These are phyloP conservation scores for Paedocypris sp. DNA, from an alignment of 2,113 vertebrate species.

Conservation along the genomic window DNA sequence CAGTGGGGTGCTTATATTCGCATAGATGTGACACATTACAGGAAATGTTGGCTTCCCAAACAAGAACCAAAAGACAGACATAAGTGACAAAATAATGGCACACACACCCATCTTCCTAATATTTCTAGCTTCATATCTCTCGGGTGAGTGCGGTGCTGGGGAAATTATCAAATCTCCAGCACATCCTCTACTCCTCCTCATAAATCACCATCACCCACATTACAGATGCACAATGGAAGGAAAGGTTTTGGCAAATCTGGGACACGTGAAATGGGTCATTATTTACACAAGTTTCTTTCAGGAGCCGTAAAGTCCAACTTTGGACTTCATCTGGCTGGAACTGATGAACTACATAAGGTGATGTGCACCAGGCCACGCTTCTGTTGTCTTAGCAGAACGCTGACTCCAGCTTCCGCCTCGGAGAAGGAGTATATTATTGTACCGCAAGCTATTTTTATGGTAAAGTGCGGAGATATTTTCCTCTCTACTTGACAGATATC, in stretches of 20 bases:
- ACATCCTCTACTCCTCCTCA: slow-evolving; percentile 33
- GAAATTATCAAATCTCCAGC: slow-evolving; percentile 39
- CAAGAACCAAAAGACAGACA: slow-evolving; percentile 17
- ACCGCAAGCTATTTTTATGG: neutral
- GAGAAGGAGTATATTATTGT: neutral
- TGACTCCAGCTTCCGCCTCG: neutral
- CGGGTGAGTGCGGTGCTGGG: slow-evolving; percentile 30
- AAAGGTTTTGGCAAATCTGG: slow-evolving; percentile 37
- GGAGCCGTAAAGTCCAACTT: slow-evolving; percentile 37
- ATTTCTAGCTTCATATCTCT: slow-evolving; percentile 28
- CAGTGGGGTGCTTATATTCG: too few species aligned
- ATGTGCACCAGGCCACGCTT: neutral
- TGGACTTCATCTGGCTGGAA: slow-evolving; percentile 35
- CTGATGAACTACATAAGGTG: slow-evolving; percentile 7
- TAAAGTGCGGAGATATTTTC: neutral
- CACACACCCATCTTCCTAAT: slow-evolving; percentile 29
- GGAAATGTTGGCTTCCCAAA: neutral
- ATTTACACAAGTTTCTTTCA: slow-evolving; percentile 26
- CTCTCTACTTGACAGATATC: neutral
- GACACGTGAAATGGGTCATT: slow-evolving; percentile 36
- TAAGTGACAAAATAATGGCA: slow-evolving; percentile 22
- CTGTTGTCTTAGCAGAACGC: neutral
- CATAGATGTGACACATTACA: too few species aligned
- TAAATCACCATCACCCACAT: slow-evolving; percentile 42
- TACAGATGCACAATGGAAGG: slow-evolving; percentile 32